Evolutionary conservation across 2,888 invertebrate species (phyloP).

Genomic region (Agriopis marginaria): DNA sequence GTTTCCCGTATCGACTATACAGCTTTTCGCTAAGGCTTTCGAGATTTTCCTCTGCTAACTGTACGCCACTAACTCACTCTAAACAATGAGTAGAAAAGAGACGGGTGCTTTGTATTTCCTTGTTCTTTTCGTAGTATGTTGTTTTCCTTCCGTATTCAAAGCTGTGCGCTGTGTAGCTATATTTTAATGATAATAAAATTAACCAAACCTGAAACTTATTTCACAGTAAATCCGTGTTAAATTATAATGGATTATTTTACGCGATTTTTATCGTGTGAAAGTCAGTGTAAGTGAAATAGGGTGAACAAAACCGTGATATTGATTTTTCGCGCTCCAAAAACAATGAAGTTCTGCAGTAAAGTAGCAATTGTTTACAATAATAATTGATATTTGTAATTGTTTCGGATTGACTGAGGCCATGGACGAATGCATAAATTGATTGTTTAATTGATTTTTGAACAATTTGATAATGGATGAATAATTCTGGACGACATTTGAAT

Average conservation of each 20-base stretch:
- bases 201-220: conserved; percentile 11
- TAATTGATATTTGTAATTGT: not conserved
- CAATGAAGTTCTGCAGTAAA: not conserved
- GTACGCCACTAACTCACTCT: conserved; percentile 35
- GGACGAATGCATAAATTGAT: conserved; percentile 4
- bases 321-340: conserved; percentile 34
- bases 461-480: not conserved
- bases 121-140: conserved; percentile 18
- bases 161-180: conserved; percentile 22
- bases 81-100: conserved; percentile 20
- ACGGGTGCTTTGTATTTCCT: not conserved
- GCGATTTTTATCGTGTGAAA: conserved; percentile 2
- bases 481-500: conserved; percentile 9
- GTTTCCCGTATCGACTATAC: conserved; percentile 6
- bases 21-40: conserved; percentile 11
- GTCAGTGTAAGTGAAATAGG: not conserved
- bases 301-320: conserved; percentile 29
- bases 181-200: not conserved
- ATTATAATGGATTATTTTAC: not conserved
- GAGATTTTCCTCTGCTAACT: conserved; percentile 8
- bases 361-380: not conserved
- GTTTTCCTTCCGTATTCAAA: conserved; percentile 28
- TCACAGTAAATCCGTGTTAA: conserved; percentile 16
- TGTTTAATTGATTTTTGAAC: not conserved
- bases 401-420: conserved; percentile 10